Percentiles rank a stretch among this genome's conserved stretches.
phyloP scores from a whole-genome alignment of 1,140 invertebrate species.

The Uloborus diversus region DNA sequence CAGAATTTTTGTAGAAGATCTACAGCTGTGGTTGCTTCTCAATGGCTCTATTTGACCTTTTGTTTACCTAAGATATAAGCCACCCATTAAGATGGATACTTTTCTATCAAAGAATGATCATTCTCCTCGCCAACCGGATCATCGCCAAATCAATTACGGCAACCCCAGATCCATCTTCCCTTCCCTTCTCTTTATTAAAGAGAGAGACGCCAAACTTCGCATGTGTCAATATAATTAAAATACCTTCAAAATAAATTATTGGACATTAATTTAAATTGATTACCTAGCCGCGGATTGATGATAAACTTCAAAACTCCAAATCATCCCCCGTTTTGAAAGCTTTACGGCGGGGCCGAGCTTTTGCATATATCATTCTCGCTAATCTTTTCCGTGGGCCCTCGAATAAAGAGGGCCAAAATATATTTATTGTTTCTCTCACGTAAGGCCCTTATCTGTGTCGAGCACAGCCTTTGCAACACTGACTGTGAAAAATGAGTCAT shows the following conservation, averaged over 20 bases:
- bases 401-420: slow-evolving; percentile 6
- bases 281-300: slow-evolving; percentile 44
- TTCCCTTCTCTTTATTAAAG: slow-evolving; percentile 36
- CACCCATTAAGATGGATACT: too few species aligned
- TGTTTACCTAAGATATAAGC: too few species aligned
- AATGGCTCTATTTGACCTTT: too few species aligned
- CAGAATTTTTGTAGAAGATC: too few species aligned
- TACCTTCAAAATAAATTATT: slow-evolving; percentile 57
- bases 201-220: slow-evolving; percentile 7
- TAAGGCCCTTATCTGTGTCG: slow-evolving; percentile 14
- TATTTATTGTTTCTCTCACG: slow-evolving; percentile 31
- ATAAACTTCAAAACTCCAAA: slow-evolving; percentile 51
- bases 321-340: slow-evolving; percentile 29
- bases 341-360: slow-evolving; percentile 17
- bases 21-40: too few species aligned
- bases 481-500: slow-evolving; percentile 34
- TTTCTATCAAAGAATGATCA: too few species aligned
- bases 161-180: not conserved
- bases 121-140: too few species aligned
- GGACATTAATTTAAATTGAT: slow-evolving; percentile 57
- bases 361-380: not conserved
- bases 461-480: not conserved
- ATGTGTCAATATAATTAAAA: slow-evolving; percentile 57
- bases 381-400: slow-evolving; percentile 21
- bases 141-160: too few species aligned